phyloP scores from a whole-genome alignment of 2,888 invertebrate species.

The Caenorhabditis angaria region DNA sequence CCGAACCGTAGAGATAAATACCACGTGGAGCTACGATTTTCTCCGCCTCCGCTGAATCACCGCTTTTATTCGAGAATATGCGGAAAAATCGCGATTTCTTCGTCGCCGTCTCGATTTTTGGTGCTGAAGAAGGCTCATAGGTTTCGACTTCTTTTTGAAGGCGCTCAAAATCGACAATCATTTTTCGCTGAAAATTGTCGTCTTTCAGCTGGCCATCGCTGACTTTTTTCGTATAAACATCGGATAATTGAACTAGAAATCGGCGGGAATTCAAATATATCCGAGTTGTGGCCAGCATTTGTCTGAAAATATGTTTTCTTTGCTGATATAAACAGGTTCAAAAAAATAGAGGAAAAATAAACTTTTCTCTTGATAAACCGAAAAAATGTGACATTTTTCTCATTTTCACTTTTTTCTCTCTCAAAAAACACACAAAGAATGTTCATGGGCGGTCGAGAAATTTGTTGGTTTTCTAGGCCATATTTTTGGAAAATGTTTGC shows the following conservation, averaged over 20 bases:
- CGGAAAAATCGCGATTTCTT: conserved; percentile 20
- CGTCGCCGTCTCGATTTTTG: conserved; percentile 15
- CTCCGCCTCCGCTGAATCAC: not conserved
- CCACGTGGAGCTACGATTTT: conserved; percentile 75
- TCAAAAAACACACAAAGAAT: no score
- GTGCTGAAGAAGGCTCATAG: conserved; percentile 46
- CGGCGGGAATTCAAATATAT: conserved; percentile 13
- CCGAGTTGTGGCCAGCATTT: not conserved
- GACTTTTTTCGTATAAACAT: conserved; percentile 44
- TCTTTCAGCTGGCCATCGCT: conserved; percentile 37
- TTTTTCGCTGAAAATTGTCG: conserved; percentile 46
- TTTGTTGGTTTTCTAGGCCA: no score
- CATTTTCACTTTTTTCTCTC: no score
- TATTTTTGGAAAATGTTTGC: no score
- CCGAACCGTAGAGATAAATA: conserved; percentile 86
- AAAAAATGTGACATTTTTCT: no score
- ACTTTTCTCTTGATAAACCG: no score
- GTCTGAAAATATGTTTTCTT: no score
- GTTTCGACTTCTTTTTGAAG: conserved; percentile 41
- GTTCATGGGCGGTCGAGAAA: no score
- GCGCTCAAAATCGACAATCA: conserved; percentile 53
- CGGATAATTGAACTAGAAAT: conserved; percentile 29
- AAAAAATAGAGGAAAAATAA: no score
- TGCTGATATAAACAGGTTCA: no score
- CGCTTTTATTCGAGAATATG: conserved; percentile 21